These are phyloP conservation scores for Rallus crepitans DNA, from an alignment of 2,797 vertebrate species.

Conservation along the genomic window DNA sequence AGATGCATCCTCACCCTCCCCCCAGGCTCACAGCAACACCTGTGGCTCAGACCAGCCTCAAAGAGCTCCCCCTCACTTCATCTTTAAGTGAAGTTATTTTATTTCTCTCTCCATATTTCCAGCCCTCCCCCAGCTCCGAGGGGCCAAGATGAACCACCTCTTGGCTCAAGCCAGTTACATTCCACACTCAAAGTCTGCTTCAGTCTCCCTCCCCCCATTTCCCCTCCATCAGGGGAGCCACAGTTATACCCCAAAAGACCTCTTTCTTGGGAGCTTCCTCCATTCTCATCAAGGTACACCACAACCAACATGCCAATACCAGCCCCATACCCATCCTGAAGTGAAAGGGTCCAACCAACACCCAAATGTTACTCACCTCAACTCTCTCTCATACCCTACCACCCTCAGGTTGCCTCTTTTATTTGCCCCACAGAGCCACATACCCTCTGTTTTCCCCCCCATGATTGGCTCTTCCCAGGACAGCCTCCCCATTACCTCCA, in stretches of 20 bases:
- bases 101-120: accelerated
- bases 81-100: accelerated
- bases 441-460: background rate
- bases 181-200: background rate
- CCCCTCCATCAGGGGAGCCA: accelerated
- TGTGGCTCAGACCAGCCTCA: background rate
- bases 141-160: background rate
- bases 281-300: background rate
- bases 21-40: background rate
- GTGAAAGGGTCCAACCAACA: accelerated
- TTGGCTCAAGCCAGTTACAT: accelerated
- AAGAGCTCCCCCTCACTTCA: background rate
- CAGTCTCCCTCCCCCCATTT: background rate
- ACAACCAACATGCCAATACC: accelerated
- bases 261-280: background rate
- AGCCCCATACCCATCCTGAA: accelerated
- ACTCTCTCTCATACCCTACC: accelerated
- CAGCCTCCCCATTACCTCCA: background rate
- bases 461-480: background rate
- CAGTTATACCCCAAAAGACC: background rate
- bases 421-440: background rate
- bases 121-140: background rate
- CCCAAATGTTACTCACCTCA: background rate
- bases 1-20: background rate
- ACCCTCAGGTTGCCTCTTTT: background rate